phyloP scores from a whole-genome alignment of 1,140 invertebrate genomes.

The Tribolium madens region DNA sequence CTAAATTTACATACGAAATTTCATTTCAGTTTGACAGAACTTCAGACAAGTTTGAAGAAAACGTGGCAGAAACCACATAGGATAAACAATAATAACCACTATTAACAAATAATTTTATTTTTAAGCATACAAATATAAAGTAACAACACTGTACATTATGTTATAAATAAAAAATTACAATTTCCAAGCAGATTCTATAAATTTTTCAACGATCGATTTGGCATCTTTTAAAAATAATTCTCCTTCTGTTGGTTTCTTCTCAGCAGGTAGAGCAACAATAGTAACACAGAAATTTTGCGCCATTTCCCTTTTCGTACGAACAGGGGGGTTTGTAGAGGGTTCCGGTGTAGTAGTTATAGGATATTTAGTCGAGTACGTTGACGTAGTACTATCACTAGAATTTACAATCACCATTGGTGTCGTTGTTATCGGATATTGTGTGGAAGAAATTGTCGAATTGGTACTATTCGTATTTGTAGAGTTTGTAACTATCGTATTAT shows the following conservation, averaged over 20 bases:
- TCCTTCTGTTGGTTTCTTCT: constrained; percentile 42
- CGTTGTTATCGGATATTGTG: not conserved
- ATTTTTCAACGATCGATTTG: constrained; percentile 41
- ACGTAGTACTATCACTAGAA: not conserved
- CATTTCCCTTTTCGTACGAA: not conserved
- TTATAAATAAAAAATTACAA: not conserved
- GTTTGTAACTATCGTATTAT: constrained; percentile 31
- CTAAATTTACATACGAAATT: constrained; percentile 4
- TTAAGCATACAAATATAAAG: too few species aligned
- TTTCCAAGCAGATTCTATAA: constrained; percentile 25
- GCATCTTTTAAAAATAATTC: constrained; percentile 41
- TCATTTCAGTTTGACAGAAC: not conserved
- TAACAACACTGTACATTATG: not conserved
- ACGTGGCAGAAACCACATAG: too few species aligned
- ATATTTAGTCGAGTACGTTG: not conserved
- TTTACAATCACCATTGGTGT: not conserved
- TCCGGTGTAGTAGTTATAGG: constrained; percentile 14
- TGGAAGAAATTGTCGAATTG: not conserved
- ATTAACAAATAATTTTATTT: too few species aligned
- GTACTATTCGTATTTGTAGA: constrained; percentile 1
- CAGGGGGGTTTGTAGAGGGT: not conserved
- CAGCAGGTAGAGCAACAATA: constrained; percentile 46
- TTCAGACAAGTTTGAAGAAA: too few species aligned
- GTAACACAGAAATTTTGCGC: constrained; percentile 48
- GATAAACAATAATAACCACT: too few species aligned